Base-by-base conservation (phyloP, 2,113 vertebrate species). In the Eurypyga helias region DNA sequence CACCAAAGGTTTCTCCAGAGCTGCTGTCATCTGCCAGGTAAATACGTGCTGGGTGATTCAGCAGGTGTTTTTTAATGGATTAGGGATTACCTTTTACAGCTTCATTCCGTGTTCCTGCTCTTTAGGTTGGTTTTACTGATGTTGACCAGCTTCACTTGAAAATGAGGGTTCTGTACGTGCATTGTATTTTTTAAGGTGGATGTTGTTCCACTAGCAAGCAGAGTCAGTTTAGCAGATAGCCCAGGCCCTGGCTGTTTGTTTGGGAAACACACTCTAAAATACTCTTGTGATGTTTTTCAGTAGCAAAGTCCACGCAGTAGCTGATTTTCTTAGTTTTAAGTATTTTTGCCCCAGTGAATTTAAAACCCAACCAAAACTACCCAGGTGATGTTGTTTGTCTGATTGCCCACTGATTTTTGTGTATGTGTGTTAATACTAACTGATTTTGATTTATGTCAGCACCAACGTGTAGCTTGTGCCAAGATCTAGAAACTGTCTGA, bases 41-140 rank as follows among this genome's bases (percentile, higher is more conserved):
- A 91, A 95, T 79, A 76, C 9, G 25, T 70, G 36, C 69, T 89
- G 73, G 81, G 54, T 0, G 1, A 72, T 90, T 85, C 65, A 54
- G 61, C 77, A 93, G 92, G 81, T 94, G 80, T 93, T 94, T 87
- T 57, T 82, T 93, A 95, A 92, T 75, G 64, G 90, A 29, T 79
- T 84, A 94, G 49, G 55, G 87, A 72, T 93, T 90, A 45, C 61
- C 46, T 95, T 94, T 78, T 84, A 57, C 72, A 95, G 60, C 83
- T 92, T 60, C 64, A 31, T 96, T 90, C 93, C 81, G 41, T 90
- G 89, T 70, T 90, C 67, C 60, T 84, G 31, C 67, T 86, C 52
- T 87, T 87, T 58, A n/a, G 77, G 18, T 43, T 94, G 81, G 17
- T 93, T 92, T 94, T 83, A 51, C 62, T 85, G 49, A 60, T 86